These are phyloP conservation scores for Gnathonemus echidnorhynchus DNA, from an alignment of 2,113 vertebrate species.

Conservation along the genomic window DNA sequence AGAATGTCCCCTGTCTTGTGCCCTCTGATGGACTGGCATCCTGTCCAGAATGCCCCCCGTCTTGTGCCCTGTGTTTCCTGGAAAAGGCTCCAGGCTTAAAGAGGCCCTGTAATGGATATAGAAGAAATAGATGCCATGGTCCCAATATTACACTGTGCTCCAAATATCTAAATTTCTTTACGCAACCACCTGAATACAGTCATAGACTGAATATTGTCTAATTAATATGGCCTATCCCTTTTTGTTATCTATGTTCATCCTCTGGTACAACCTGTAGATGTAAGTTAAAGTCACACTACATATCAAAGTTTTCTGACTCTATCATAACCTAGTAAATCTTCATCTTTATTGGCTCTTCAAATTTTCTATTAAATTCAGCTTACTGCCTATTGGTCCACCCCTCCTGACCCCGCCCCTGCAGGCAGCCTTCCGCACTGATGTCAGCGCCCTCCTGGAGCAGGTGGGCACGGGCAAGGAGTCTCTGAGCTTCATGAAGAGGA, in stretches of 20 bases:
- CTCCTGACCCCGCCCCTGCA: conserved; percentile 36
- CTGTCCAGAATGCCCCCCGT: no score
- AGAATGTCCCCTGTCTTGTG: no score
- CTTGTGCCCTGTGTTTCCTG: no score
- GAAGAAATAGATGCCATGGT: background rate
- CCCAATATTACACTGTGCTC: background rate
- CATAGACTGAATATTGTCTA: background rate
- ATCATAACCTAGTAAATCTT: background rate
- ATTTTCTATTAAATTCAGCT: background rate
- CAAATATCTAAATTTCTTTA: background rate
- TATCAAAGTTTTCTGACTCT: background rate
- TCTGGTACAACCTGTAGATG: no score
- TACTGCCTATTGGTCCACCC: background rate
- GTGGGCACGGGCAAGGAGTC: conserved; percentile 89
- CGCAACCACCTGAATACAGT: background rate
- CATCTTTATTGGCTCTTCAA: background rate
- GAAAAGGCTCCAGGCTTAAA: background rate
- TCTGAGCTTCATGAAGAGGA: conserved; percentile 91
- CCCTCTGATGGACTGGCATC: no score
- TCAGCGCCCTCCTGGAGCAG: conserved; percentile 78
- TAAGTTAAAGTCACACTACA: background rate
- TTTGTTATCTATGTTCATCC: background rate
- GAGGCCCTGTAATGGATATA: background rate
- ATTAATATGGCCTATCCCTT: background rate
- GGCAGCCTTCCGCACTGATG: conserved; percentile 76